Evolutionary conservation across 2,797 vertebrate genomes (phyloP).

Genomic region (Echiichthys vipera): DNA sequence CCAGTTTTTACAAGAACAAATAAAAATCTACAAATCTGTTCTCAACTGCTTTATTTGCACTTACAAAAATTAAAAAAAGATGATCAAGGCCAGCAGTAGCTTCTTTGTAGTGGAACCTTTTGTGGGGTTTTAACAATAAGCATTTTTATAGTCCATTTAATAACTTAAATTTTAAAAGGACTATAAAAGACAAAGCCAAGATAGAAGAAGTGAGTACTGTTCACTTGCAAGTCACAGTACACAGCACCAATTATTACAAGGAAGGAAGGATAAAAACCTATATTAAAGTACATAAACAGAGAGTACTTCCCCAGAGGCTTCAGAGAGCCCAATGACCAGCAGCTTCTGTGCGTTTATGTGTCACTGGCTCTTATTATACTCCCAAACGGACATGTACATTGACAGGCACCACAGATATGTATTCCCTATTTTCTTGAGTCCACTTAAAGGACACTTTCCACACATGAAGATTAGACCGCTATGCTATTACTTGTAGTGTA

Average conservation of each 20-base stretch:
- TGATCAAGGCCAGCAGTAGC: conserved; percentile 35
- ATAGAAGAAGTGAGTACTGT: not conserved
- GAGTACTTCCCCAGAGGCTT: not conserved
- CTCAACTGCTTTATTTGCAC: conserved; percentile 67
- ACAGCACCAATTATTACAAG: not conserved
- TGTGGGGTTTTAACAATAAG: conserved; percentile 38
- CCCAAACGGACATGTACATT: too few species aligned
- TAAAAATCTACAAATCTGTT: conserved; percentile 62
- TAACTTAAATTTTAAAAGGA: conserved; percentile 43
- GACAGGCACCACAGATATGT: too few species aligned
- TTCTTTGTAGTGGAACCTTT: conserved; percentile 12
- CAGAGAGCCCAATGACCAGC: not conserved
- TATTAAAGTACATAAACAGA: conserved; percentile 14
- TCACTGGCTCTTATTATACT: not conserved
- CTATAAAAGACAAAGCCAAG: conserved; percentile 24
- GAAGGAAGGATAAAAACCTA: not conserved
- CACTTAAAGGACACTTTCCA: too few species aligned
- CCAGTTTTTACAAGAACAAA: conserved; percentile 54
- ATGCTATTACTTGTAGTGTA: too few species aligned
- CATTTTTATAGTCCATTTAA: conserved; percentile 51
- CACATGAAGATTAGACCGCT: too few species aligned
- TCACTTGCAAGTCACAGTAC: conserved; percentile 8
- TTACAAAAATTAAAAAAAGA: conserved; percentile 68
- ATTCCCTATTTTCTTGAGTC: too few species aligned
- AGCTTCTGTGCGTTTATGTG: not conserved